A percentile compares a stretch with the other conserved stretches of the same genome.
Conservation (phyloP, 2,888 invertebrate genomes). For the Terebella lapidaria region DNA sequence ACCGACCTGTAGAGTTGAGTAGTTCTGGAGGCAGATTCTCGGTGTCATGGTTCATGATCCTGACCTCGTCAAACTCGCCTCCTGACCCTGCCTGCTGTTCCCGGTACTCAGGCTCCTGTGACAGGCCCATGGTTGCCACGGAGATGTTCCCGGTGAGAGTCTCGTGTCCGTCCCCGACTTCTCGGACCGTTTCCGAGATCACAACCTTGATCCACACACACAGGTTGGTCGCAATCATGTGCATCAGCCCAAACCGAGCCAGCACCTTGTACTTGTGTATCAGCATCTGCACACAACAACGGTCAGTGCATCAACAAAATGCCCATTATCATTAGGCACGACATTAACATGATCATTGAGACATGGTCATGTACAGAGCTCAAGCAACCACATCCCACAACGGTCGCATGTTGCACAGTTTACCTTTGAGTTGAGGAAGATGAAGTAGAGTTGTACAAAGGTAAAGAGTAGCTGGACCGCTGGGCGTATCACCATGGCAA, state of each 20-base stretch:
- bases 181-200: conserved; percentile 92
- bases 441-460: conserved; percentile 97
- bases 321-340: no score
- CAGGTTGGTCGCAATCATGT: conserved; percentile 92
- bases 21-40: no score
- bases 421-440: conserved; percentile 96
- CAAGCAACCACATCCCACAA: neutral
- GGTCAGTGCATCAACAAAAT: no score
- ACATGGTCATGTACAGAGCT: no score
- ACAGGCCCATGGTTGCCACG: no score
- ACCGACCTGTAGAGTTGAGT: no score
- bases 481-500: conserved; percentile 84
- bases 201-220: conserved; percentile 95
- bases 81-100: neutral
- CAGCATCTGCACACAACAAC: conserved; percentile 64
- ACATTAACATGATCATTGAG: no score
- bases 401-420: conserved; percentile 36
- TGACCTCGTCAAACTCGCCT: neutral
- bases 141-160: no score
- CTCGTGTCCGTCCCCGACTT: conserved; percentile 57
- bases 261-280: conserved; percentile 95
- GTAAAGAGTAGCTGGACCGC: conserved; percentile 92
- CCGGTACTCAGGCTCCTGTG: neutral
- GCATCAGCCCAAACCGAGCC: conserved; percentile 95
- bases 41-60: no score